phyloP scores from a whole-genome alignment of 2,888 invertebrate genomes.

The Zygothrica quintamaculata region DNA sequence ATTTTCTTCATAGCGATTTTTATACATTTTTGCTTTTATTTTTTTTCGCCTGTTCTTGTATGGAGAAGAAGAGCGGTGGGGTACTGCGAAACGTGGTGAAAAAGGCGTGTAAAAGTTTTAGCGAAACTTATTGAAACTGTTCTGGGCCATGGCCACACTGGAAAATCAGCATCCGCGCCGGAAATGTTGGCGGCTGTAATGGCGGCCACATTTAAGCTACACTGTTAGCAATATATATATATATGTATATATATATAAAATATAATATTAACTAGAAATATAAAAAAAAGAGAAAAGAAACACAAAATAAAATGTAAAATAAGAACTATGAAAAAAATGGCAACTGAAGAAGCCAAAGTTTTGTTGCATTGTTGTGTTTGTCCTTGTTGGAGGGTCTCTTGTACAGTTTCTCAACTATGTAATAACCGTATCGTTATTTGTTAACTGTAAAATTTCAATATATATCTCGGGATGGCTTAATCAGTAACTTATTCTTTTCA shows the following conservation, averaged over 20 bases:
- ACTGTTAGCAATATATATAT: constrained; percentile 33
- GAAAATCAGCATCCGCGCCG: constrained; percentile 72
- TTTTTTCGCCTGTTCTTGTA: constrained; percentile 6
- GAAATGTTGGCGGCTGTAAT: constrained; percentile 68
- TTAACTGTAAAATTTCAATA: too few species aligned
- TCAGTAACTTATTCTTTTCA: too few species aligned
- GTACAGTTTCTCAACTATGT: too few species aligned
- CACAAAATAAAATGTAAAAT: constrained; percentile 13
- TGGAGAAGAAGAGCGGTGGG: background rate
- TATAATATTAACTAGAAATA: too few species aligned
- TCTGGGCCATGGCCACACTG: constrained; percentile 72
- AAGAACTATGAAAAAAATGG: constrained; percentile 28
- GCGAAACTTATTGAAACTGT: constrained; percentile 77
- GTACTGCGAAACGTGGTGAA: constrained; percentile 26
- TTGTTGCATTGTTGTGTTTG: constrained; percentile 5
- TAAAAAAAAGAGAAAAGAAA: constrained; percentile 12
- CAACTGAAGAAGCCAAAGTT: constrained; percentile 9
- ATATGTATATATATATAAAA: constrained; percentile 11
- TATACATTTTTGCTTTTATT: constrained; percentile 27
- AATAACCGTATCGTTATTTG: too few species aligned
- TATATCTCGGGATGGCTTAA: too few species aligned
- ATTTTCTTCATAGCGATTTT: constrained; percentile 47
- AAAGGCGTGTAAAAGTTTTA: constrained; percentile 75
- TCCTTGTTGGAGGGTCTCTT: too few species aligned
- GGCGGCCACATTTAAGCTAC: constrained; percentile 52